Conservation (phyloP, 2,113 vertebrate genomes). For the Pachycephala philippinensis region DNA sequence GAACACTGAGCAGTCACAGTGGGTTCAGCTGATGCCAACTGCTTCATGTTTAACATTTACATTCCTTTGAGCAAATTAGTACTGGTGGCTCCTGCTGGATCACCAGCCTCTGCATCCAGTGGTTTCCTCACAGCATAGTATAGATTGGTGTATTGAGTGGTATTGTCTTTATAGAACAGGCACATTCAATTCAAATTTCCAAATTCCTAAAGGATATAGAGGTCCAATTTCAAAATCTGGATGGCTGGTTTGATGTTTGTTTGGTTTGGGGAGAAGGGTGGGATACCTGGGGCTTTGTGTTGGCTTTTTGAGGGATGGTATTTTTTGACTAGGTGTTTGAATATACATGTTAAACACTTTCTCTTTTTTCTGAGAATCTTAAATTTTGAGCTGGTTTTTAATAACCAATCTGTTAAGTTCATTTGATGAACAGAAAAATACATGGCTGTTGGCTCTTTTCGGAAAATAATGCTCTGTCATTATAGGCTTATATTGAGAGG, state of each 20-base stretch:
- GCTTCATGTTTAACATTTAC: background rate
- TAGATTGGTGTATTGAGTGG: background rate
- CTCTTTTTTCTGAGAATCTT: background rate
- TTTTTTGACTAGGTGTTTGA: background rate
- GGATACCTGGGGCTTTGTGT: background rate
- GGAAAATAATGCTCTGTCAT: background rate
- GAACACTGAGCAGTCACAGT: background rate
- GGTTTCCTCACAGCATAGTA: background rate
- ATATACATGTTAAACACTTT: background rate
- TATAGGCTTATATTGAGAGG: background rate
- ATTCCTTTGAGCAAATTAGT: background rate
- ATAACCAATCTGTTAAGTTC: background rate
- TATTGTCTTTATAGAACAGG: background rate
- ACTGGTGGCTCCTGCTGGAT: background rate
- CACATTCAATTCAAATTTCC: background rate
- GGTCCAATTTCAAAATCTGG: background rate
- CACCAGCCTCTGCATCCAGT: background rate
- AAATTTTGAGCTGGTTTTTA: background rate
- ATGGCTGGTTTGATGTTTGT: background rate
- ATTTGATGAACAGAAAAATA: background rate
- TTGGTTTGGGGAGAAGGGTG: background rate
- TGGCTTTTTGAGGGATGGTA: fast-evolving
- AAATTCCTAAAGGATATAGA: background rate
- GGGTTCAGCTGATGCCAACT: background rate
- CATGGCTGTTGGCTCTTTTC: background rate